A percentile compares a stretch with the other conserved stretches of the same genome.
Evolutionary conservation across 2,888 invertebrate species (phyloP).

Genomic region (Sylvicola cinctus): DNA sequence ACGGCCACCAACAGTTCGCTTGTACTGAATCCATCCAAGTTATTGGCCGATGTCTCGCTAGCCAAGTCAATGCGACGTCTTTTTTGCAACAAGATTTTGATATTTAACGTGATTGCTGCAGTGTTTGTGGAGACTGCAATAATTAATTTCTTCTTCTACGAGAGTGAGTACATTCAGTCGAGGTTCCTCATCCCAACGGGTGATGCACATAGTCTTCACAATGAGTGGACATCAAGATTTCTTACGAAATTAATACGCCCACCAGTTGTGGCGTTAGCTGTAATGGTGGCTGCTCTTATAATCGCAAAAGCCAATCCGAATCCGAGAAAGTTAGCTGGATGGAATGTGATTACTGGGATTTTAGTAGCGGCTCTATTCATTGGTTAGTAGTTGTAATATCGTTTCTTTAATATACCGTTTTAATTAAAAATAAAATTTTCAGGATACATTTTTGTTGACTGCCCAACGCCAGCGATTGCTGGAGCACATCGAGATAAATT

Average conservation of each 20-base stretch:
- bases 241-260: constrained; percentile 32
- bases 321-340: constrained; percentile 26
- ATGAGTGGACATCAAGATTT: constrained; percentile 31
- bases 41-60: constrained; percentile 24
- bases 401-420: background rate
- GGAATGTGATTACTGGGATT: constrained; percentile 27
- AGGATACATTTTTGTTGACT: constrained; percentile 25
- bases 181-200: constrained; percentile 32
- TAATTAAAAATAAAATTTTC: background rate
- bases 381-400: constrained; percentile 11
- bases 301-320: constrained; percentile 30
- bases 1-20: constrained; percentile 14
- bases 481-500: constrained; percentile 26
- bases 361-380: constrained; percentile 27
- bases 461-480: constrained; percentile 27
- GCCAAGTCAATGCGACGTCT: constrained; percentile 28
- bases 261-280: constrained; percentile 29
- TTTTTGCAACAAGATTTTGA: constrained; percentile 31
- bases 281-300: constrained; percentile 31
- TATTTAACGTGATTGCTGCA: constrained; percentile 29
- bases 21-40: constrained; percentile 14
- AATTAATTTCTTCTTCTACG: constrained; percentile 31
- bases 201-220: constrained; percentile 28
- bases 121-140: constrained; percentile 30
- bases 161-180: constrained; percentile 34